Percentiles rank a stretch among this genome's conserved stretches.
Conservation (phyloP, 2,888 invertebrate genomes). For the Empis stercorea region DNA sequence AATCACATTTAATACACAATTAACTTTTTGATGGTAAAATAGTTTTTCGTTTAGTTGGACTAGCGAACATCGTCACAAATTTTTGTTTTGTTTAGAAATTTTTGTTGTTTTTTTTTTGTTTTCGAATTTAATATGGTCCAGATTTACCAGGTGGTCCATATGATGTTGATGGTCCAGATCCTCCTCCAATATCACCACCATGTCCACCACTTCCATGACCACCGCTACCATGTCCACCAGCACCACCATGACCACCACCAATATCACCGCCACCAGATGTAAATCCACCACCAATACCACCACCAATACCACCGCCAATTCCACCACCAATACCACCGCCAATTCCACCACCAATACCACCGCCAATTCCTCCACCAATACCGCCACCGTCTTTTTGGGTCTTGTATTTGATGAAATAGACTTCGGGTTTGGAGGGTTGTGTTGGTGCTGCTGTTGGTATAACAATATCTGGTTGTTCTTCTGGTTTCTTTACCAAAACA, state of each 20-base stretch:
- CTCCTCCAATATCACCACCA: not conserved
- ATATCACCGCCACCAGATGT: not conserved
- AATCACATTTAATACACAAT: not conserved
- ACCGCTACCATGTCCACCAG: not conserved
- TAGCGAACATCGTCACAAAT: conserved; percentile 10
- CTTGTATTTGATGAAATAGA: conserved; percentile 64
- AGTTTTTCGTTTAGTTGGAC: conserved; percentile 7
- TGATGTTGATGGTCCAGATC: conserved; percentile 27
- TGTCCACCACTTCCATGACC: not conserved
- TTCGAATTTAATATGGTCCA: conserved; percentile 41
- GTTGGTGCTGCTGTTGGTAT: conserved; percentile 58
- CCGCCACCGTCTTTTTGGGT: conserved; percentile 38
- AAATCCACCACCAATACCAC: not conserved
- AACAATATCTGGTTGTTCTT: conserved; percentile 53
- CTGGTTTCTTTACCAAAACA: conserved; percentile 61
- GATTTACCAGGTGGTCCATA: conserved; percentile 51
- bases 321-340: not conserved
- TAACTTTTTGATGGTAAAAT: not conserved
- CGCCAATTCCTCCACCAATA: not conserved
- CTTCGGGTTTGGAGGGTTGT: conserved; percentile 62
- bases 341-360: not conserved
- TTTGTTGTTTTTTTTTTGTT: too few species aligned
- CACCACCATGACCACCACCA: not conserved
- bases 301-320: not conserved
- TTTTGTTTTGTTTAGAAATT: too few species aligned